Percentiles rank a stretch among this genome's conserved stretches.
Evolutionary conservation across 2,888 invertebrate genomes (phyloP).

Genomic region (Erebia aethiops): DNA sequence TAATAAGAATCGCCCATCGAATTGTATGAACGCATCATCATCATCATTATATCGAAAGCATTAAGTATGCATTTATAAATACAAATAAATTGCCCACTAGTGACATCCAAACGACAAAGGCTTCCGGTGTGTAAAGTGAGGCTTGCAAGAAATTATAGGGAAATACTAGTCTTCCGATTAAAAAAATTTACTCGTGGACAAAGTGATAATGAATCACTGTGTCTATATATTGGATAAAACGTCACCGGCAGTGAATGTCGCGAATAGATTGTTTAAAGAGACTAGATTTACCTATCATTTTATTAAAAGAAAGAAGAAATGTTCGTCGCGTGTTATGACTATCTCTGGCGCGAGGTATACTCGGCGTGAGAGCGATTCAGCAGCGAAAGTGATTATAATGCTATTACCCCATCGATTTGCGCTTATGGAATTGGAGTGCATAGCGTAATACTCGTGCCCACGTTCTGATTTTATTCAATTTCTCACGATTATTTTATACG

Average conservation of each 20-base stretch:
- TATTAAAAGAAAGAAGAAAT: not conserved
- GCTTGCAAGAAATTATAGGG: constrained; percentile 61
- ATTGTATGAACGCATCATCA: not conserved
- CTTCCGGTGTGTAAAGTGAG: constrained; percentile 53
- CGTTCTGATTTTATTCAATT: constrained; percentile 74
- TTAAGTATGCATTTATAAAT: constrained; percentile 16
- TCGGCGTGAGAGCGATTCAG: constrained; percentile 36
- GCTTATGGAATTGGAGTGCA: constrained; percentile 64
- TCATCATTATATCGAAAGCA: constrained; percentile 7
- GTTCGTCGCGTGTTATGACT: not conserved
- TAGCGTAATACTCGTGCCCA: constrained; percentile 71
- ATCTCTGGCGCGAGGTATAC: not conserved
- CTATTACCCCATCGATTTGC: constrained; percentile 70
- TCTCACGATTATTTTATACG: constrained; percentile 68
- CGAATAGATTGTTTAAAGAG: not conserved
- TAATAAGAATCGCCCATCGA: not conserved
- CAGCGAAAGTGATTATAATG: constrained; percentile 71
- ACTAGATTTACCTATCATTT: not conserved
- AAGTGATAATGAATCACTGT: constrained; percentile 56
- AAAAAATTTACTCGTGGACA: constrained; percentile 57
- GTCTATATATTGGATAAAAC: constrained; percentile 34
- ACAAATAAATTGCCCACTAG: constrained; percentile 11
- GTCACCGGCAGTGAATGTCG: constrained; percentile 36
- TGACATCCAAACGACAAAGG: constrained; percentile 49
- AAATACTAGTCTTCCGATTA: constrained; percentile 59